These are phyloP conservation scores for Machimus atricapillus DNA, from an alignment of 2,888 invertebrate genomes.

Conservation along the genomic window DNA sequence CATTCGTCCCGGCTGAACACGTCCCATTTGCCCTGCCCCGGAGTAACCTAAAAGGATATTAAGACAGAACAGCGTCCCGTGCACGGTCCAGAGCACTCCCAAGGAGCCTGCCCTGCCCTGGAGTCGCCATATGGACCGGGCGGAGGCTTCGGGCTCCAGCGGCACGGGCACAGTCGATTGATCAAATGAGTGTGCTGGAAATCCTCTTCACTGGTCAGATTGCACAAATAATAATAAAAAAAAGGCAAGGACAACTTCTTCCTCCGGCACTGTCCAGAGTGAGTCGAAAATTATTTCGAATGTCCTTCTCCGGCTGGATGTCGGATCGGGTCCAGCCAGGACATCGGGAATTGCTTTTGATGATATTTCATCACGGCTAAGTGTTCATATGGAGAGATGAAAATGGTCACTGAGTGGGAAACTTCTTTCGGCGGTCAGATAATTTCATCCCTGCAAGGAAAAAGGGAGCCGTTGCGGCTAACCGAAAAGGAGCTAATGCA, in stretches of 20 bases:
- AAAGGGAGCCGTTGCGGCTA: conserved; percentile 21
- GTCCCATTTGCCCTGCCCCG: background rate
- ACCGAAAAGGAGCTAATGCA: conserved; percentile 41
- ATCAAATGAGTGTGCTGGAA: conserved; percentile 33
- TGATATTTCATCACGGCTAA: conserved; percentile 43
- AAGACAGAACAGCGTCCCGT: background rate
- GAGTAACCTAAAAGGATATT: conserved; percentile 25
- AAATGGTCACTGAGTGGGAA: conserved; percentile 33
- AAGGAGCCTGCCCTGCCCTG: background rate
- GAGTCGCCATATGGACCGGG: background rate
- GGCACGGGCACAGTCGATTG: conserved; percentile 37
- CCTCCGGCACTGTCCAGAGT: background rate
- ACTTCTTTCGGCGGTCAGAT: conserved; percentile 30
- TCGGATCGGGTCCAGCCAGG: background rate
- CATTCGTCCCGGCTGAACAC: background rate
- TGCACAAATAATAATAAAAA: background rate
- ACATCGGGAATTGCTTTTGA: conserved; percentile 42
- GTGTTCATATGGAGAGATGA: conserved; percentile 39
- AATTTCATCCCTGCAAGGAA: conserved; percentile 20
- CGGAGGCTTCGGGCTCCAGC: background rate
- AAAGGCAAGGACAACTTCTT: conserved; percentile 17
- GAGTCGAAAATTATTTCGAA: conserved; percentile 36
- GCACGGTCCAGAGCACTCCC: background rate
- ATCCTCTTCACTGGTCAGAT: conserved; percentile 2
- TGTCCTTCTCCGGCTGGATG: conserved; percentile 29